Percentiles rank a stretch among this genome's conserved stretches.
These are phyloP conservation scores for Orchesella flavescens DNA, from an alignment of 2,888 invertebrate genomes.

Conservation along the genomic window DNA sequence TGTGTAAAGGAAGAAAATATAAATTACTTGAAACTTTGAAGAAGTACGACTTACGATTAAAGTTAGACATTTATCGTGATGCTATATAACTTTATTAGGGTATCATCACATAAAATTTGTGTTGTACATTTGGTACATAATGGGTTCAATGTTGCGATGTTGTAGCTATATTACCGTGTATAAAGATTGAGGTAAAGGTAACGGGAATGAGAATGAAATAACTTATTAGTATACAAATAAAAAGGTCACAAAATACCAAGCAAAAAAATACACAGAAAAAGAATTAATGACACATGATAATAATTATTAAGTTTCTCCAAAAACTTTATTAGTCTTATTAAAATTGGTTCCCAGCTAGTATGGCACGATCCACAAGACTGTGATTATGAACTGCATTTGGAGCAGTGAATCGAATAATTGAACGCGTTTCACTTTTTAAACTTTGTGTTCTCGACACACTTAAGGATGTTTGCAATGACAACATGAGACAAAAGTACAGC, in stretches of 20 bases:
- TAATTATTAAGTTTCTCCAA: not conserved
- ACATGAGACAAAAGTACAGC: conserved; percentile 61
- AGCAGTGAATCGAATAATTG: not conserved
- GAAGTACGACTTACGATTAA: too few species aligned
- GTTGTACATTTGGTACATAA: not conserved
- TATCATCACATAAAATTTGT: too few species aligned
- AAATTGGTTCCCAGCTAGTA: conserved; percentile 9
- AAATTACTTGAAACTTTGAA: too few species aligned
- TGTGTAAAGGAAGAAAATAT: too few species aligned
- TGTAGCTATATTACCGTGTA: too few species aligned
- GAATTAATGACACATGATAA: not conserved
- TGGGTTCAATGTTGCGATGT: not conserved
- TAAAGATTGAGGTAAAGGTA: too few species aligned
- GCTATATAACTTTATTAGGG: too few species aligned
- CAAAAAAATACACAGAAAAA: not conserved
- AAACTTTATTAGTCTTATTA: not conserved
- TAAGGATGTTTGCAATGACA: conserved; percentile 45
- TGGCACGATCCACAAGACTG: conserved; percentile 12
- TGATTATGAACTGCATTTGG: conserved; percentile 19
- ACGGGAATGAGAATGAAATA: too few species aligned
- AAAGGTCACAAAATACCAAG: too few species aligned
- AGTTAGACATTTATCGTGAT: too few species aligned
- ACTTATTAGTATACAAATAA: too few species aligned
- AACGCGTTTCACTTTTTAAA: conserved; percentile 54
- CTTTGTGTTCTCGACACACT: conserved; percentile 52